These are phyloP conservation scores for Nephrotoma appendiculata DNA, from an alignment of 2,888 invertebrate species.

Conservation along the genomic window DNA sequence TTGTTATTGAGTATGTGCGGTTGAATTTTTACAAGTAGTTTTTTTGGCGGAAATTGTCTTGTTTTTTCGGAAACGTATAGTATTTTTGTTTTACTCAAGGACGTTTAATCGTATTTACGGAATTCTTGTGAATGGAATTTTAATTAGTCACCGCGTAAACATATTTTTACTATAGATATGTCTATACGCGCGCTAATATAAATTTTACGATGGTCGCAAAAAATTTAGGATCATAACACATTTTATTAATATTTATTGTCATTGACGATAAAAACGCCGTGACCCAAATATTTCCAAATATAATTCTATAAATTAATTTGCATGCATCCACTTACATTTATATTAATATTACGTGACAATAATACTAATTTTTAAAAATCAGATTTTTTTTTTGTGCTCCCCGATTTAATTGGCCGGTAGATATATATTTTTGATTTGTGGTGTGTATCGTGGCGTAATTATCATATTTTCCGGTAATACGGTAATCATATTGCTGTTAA, in stretches of 20 bases:
- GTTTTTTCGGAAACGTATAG: background rate
- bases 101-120: background rate
- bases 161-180: background rate
- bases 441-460: background rate
- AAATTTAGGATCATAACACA: background rate
- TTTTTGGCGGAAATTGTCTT: background rate
- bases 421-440: background rate
- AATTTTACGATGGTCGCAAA: background rate
- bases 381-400: background rate
- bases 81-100: background rate
- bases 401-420: background rate
- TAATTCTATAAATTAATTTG: background rate
- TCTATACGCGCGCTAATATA: background rate
- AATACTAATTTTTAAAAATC: background rate
- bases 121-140: background rate
- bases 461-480: background rate
- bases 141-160: background rate
- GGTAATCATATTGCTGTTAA: background rate
- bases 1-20: background rate
- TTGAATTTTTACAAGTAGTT: background rate
- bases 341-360: background rate
- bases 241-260: background rate
- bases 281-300: background rate
- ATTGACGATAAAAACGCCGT: background rate
- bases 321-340: background rate